Conservation (phyloP, 2,113 vertebrate genomes). For the Rhabdomys dilectus region DNA sequence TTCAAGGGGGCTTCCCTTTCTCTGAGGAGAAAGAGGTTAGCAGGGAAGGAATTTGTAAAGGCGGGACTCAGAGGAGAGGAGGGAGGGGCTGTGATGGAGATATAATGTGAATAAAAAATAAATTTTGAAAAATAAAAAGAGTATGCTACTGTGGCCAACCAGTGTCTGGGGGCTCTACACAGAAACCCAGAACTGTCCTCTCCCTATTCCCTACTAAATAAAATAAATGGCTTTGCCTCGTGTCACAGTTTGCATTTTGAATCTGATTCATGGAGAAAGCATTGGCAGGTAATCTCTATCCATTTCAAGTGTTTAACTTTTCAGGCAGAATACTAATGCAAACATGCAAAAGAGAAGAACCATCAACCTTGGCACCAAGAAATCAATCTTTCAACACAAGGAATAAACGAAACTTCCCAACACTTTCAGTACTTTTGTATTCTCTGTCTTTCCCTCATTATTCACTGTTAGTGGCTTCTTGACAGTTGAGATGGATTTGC, state of each 20-base stretch:
- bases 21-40: too few species aligned
- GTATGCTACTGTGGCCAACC: background rate
- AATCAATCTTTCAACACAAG: conserved; percentile 69
- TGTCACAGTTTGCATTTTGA: conserved; percentile 74
- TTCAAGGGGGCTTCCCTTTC: too few species aligned
- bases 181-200: conserved; percentile 46
- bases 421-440: background rate
- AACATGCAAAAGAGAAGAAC: conserved; percentile 54
- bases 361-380: conserved; percentile 63
- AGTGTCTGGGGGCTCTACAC: background rate
- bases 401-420: conserved; percentile 52
- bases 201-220: conserved; percentile 62
- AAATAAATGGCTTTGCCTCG: conserved; percentile 72
- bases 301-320: conserved; percentile 76
- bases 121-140: background rate
- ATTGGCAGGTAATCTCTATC: conserved; percentile 81
- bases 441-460: conserved; percentile 40
- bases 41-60: too few species aligned
- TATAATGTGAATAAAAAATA: too few species aligned
- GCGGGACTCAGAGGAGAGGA: too few species aligned
- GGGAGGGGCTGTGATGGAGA: too few species aligned
- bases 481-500: conserved; percentile 43
- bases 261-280: conserved; percentile 74
- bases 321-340: conserved; percentile 69
- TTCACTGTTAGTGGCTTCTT: conserved; percentile 52